These are phyloP conservation scores for Coendou prehensilis DNA, from an alignment of 2,797 vertebrate species.

Conservation along the genomic window DNA sequence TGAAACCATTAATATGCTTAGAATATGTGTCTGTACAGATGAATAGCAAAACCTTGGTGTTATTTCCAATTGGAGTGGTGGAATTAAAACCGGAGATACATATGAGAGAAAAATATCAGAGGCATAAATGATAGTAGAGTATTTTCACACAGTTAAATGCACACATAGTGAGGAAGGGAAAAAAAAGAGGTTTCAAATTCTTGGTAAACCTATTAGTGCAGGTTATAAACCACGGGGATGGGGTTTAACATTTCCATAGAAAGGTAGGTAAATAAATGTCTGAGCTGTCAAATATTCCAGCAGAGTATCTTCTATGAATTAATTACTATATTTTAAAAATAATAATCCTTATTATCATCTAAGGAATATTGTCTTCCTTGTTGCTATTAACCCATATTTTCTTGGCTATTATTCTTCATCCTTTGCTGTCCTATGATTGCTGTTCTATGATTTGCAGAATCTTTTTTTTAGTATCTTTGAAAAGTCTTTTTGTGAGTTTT, in stretches of 20 bases:
- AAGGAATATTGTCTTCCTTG: neutral
- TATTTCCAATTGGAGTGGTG: neutral
- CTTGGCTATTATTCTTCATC: neutral
- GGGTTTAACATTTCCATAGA: neutral
- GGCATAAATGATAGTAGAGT: too few relatives aligned
- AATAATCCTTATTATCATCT: neutral
- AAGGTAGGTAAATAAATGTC: neutral
- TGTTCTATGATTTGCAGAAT: neutral
- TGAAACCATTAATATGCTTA: neutral
- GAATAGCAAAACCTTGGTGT: neutral
- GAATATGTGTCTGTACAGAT: too few relatives aligned
- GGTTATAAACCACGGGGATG: neutral
- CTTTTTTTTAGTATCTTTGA: neutral
- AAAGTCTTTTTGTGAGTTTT: neutral
- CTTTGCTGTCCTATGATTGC: neutral
- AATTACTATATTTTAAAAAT: neutral
- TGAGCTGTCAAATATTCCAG: neutral
- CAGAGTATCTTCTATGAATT: neutral
- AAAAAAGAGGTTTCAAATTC: neutral
- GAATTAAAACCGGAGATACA: neutral
- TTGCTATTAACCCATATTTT: neutral
- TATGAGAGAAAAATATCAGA: too few relatives aligned
- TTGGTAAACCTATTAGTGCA: neutral
- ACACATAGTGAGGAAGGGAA: neutral
- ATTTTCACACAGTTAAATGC: neutral